phyloP scores from a whole-genome alignment of 2,888 invertebrate genomes.

The Brachyptera putata region DNA sequence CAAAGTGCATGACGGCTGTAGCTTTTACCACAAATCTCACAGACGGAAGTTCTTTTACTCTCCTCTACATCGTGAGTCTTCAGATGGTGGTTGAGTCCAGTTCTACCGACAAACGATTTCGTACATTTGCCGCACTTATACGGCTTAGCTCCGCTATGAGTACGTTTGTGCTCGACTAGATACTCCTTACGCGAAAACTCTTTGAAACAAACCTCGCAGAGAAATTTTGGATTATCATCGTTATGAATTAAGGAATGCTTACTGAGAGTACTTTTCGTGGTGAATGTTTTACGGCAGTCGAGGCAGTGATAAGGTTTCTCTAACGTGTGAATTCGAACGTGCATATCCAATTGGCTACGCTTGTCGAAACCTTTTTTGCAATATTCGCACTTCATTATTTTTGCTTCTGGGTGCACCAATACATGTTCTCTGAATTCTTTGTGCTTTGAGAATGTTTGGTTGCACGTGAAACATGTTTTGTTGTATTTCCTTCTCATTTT shows the following conservation, averaged over 20 bases:
- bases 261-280: slow-evolving; percentile 34
- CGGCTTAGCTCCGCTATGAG: slow-evolving; percentile 37
- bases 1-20: slow-evolving; percentile 35
- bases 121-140: slow-evolving; percentile 30
- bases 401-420: slow-evolving; percentile 26
- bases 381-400: slow-evolving; percentile 27
- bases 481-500: no score
- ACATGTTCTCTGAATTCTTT: slow-evolving; percentile 26
- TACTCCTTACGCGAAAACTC: slow-evolving; percentile 35
- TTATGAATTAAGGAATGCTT: slow-evolving; percentile 35
- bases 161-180: slow-evolving; percentile 34
- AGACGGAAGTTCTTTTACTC: slow-evolving; percentile 29
- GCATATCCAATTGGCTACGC: slow-evolving; percentile 27
- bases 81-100: slow-evolving; percentile 32
- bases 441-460: slow-evolving; percentile 16
- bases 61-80: slow-evolving; percentile 30
- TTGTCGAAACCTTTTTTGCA: slow-evolving; percentile 28
- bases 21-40: slow-evolving; percentile 37
- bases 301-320: slow-evolving; percentile 28
- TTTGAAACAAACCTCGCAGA: slow-evolving; percentile 35
- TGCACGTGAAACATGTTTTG: slow-evolving; percentile 27
- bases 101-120: slow-evolving; percentile 31
- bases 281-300: slow-evolving; percentile 34
- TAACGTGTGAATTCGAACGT: slow-evolving; percentile 29
- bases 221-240: slow-evolving; percentile 31